These are phyloP conservation scores for Epinephelus moara DNA, from an alignment of 2,113 vertebrate species.

Conservation along the genomic window DNA sequence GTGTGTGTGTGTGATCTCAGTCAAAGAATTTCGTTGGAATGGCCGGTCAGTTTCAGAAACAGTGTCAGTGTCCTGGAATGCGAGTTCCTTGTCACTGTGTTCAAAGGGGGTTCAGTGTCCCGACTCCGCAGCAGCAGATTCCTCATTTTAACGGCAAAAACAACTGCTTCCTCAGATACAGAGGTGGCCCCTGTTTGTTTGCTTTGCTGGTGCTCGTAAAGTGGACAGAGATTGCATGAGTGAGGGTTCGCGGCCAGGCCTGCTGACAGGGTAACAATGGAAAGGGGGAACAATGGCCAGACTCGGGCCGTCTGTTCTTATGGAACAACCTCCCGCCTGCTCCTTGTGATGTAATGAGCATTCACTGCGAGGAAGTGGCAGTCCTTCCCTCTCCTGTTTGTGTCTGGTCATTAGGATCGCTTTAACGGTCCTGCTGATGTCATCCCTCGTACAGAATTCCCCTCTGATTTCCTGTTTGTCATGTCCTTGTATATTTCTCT, in stretches of 20 bases:
- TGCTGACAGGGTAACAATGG: slow-evolving; percentile 80
- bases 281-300: slow-evolving; percentile 61
- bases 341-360: slow-evolving; percentile 76
- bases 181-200: slow-evolving; percentile 77
- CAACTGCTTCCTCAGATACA: slow-evolving; percentile 82
- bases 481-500: slow-evolving; percentile 41
- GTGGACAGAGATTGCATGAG: slow-evolving; percentile 59
- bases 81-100: slow-evolving; percentile 39
- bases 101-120: slow-evolving; percentile 44
- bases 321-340: slow-evolving; percentile 55
- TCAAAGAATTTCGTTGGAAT: slow-evolving; percentile 58
- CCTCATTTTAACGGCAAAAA: slow-evolving; percentile 71
- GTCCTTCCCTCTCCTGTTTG: slow-evolving; percentile 82
- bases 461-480: slow-evolving; percentile 76
- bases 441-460: slow-evolving; percentile 58
- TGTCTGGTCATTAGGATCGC: slow-evolving; percentile 54
- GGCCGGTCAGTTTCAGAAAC: slow-evolving; percentile 37
- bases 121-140: slow-evolving; percentile 63
- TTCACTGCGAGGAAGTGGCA: slow-evolving; percentile 67
- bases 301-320: slow-evolving; percentile 45
- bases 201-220: slow-evolving; percentile 73
- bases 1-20: background rate
- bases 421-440: slow-evolving; percentile 71
- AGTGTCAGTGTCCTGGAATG: slow-evolving; percentile 76
- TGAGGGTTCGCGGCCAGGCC: slow-evolving; percentile 29